phyloP scores from a whole-genome alignment of 2,888 invertebrate genomes.

The Craniophora ligustri region DNA sequence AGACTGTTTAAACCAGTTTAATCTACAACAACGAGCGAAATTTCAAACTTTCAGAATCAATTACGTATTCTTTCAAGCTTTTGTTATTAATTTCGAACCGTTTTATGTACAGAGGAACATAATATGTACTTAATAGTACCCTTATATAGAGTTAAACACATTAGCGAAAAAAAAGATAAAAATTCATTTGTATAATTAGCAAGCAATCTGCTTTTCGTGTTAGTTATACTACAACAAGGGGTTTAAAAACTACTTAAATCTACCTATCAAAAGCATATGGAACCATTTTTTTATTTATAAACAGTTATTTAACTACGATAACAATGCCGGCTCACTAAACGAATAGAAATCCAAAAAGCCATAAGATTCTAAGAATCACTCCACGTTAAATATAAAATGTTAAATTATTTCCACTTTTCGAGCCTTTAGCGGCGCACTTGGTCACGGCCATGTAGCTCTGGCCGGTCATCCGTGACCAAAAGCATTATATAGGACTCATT shows the following conservation, averaged over 20 bases:
- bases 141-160: too few relatives aligned
- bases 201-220: conserved; percentile 7
- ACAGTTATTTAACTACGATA: conserved; percentile 7
- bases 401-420: conserved; percentile 10
- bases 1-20: conserved; percentile 47
- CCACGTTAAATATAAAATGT: conserved; percentile 5
- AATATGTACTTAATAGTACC: too few relatives aligned
- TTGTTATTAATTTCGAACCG: conserved; percentile 38
- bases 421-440: conserved; percentile 17
- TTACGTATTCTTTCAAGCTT: conserved; percentile 43
- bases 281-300: conserved; percentile 11
- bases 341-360: conserved; percentile 3
- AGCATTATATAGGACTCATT: conserved; percentile 24
- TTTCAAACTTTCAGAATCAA: conserved; percentile 33
- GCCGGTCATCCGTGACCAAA: conserved; percentile 16
- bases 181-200: neutral
- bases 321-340: conserved; percentile 3
- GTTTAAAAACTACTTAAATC: conserved; percentile 11
- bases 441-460: conserved; percentile 13
- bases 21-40: conserved; percentile 41
- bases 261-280: conserved; percentile 16
- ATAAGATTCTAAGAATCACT: conserved; percentile 16
- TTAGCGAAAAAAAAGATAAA: too few relatives aligned
- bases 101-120: too few relatives aligned
- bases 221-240: conserved; percentile 3